Percentiles rank a stretch among this genome's conserved stretches.
Evolutionary conservation across 2,113 vertebrate species (phyloP).

Genomic region (Agapornis roseicollis): DNA sequence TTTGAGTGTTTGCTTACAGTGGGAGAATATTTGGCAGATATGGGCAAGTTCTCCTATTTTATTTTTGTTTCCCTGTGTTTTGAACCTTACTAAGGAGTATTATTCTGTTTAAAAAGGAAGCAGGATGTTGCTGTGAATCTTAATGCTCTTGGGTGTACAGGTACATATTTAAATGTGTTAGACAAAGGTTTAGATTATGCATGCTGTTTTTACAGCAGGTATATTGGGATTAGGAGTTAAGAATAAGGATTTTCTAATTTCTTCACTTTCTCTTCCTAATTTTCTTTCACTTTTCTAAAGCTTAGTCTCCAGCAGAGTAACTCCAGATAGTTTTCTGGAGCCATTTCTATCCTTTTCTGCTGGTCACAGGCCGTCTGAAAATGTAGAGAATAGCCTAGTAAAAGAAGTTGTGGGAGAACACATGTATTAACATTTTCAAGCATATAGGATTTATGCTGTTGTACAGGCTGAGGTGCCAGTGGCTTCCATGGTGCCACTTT

Average conservation of each 20-base stretch:
- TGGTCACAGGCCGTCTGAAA: background rate
- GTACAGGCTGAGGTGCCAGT: background rate
- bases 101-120: background rate
- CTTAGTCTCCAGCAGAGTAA: background rate
- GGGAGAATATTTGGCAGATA: constrained; percentile 11
- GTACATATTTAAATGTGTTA: background rate
- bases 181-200: background rate
- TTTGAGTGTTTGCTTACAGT: background rate
- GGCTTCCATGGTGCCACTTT: background rate
- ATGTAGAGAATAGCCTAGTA: background rate
- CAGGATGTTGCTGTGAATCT: background rate
- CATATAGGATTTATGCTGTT: background rate
- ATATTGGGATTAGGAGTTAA: background rate
- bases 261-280: background rate
- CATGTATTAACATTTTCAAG: background rate
- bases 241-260: background rate
- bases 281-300: background rate
- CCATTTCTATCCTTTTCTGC: background rate
- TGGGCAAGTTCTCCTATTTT: background rate
- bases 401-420: background rate
- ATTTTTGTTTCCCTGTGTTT: background rate
- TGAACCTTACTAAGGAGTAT: background rate
- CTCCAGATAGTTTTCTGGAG: background rate
- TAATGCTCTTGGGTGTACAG: background rate
- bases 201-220: background rate